These are phyloP conservation scores for Masticophis lateralis DNA, from an alignment of 2,797 vertebrate species.

Conservation along the genomic window DNA sequence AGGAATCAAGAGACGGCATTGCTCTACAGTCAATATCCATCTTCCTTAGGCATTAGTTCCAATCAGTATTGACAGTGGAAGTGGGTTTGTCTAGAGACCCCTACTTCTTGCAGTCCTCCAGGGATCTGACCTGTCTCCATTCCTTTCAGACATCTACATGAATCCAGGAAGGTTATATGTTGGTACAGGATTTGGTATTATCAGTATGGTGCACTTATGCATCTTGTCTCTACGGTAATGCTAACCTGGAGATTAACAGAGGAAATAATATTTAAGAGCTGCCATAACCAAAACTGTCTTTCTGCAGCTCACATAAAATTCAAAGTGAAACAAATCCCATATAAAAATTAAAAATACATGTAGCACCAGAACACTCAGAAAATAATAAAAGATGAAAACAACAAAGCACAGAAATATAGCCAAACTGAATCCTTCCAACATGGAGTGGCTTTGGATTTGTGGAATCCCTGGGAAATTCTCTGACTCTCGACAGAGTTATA, in stretches of 20 bases:
- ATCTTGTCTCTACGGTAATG: background rate
- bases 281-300: background rate
- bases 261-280: background rate
- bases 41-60: background rate
- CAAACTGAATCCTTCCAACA: background rate
- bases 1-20: background rate
- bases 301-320: background rate
- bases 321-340: background rate
- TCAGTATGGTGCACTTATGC: background rate
- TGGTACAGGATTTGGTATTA: background rate
- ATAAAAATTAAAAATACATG: background rate
- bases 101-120: background rate
- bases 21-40: background rate
- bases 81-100: background rate
- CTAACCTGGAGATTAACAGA: background rate
- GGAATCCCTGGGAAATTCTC: background rate
- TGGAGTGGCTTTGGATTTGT: background rate
- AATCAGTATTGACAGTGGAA: background rate
- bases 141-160: background rate
- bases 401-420: background rate
- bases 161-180: background rate
- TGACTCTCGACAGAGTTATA: background rate
- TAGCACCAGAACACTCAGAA: background rate
- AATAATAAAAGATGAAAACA: background rate
- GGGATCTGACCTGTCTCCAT: background rate